Percentiles rank a stretch among this genome's conserved stretches.
Conservation (phyloP, 2,888 invertebrate genomes). For the Mystacides longicornis region DNA sequence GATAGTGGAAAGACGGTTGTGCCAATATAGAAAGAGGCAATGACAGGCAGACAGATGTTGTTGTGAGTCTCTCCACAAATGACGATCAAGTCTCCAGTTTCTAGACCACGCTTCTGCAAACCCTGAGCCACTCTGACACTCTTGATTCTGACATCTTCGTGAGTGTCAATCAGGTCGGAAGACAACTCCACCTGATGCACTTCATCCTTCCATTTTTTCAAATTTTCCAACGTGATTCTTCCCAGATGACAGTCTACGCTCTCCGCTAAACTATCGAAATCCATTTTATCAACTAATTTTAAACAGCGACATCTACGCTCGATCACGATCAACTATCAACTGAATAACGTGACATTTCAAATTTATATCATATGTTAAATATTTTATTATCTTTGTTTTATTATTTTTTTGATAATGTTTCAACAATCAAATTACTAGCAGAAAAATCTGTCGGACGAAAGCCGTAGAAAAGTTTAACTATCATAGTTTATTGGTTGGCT, state of each 20-base stretch:
- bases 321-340: no score
- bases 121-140: constrained; percentile 40
- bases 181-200: constrained; percentile 19
- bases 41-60: constrained; percentile 39
- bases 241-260: constrained; percentile 1
- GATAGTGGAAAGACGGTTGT: constrained; percentile 28
- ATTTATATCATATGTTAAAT: neutral
- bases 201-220: neutral
- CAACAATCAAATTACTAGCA: no score
- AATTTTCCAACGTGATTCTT: constrained; percentile 3
- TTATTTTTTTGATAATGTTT: no score
- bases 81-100: constrained; percentile 38
- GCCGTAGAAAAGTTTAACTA: no score
- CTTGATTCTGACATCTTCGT: constrained; percentile 34
- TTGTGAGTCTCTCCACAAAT: constrained; percentile 42
- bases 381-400: no score
- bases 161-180: constrained; percentile 31
- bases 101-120: constrained; percentile 36
- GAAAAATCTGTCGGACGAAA: no score
- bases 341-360: no score
- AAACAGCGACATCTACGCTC: neutral
- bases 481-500: no score
- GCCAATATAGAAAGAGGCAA: constrained; percentile 42
- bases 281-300: neutral
- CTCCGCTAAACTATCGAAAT: neutral